Evolutionary conservation across 1,140 invertebrate genomes (phyloP).

Genomic region (Trichonephila clavipes): DNA sequence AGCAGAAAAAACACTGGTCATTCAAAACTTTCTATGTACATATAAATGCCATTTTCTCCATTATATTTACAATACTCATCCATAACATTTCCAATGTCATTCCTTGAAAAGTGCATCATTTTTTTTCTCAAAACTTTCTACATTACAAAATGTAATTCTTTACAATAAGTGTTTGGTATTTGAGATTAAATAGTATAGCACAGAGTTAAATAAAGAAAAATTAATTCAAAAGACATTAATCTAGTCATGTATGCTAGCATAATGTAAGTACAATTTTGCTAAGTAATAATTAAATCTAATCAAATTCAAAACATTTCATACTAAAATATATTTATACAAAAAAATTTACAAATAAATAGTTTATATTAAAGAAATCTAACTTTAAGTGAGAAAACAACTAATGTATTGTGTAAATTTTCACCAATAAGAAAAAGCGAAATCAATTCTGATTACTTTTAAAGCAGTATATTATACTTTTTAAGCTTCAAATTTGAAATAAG

Average conservation of each 20-base stretch:
- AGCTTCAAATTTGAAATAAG: not conserved
- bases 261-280: no score
- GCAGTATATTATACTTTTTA: not conserved
- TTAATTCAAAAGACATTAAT: no score
- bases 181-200: no score
- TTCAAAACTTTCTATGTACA: constrained; percentile 31
- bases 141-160: not conserved
- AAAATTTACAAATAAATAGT: not conserved
- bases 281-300: no score
- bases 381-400: not conserved
- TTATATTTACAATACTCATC: constrained; percentile 17
- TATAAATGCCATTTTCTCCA: constrained; percentile 2
- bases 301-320: no score
- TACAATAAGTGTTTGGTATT: not conserved
- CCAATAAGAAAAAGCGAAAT: not conserved
- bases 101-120: not conserved
- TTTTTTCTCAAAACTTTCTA: not conserved
- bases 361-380: not conserved
- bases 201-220: no score
- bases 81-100: not conserved
- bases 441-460: not conserved
- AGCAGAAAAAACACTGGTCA: not conserved
- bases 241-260: no score
- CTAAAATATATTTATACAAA: no score
- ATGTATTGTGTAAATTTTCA: not conserved